Evolutionary conservation across 2,113 vertebrate genomes (phyloP).

Genomic region (Mesembrinibis cayennensis): DNA sequence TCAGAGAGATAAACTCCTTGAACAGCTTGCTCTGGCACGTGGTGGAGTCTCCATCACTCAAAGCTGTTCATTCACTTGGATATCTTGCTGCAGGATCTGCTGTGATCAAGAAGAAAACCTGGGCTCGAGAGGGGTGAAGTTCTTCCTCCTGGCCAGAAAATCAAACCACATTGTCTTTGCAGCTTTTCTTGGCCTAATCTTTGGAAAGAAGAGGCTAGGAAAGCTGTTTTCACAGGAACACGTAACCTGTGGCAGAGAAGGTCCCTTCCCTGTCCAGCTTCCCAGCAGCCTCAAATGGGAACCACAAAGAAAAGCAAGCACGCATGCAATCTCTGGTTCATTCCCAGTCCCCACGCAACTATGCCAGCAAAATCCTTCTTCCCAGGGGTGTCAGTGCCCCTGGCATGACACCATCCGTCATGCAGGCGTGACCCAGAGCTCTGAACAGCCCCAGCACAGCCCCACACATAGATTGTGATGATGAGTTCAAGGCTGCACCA

Average conservation of each 20-base stretch:
- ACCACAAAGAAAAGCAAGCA: neutral
- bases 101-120: neutral
- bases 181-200: neutral
- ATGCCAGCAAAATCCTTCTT: neutral
- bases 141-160: neutral
- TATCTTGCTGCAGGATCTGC: neutral
- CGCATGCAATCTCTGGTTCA: neutral
- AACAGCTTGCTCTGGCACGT: neutral
- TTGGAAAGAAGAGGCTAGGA: neutral
- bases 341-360: fast-evolving
- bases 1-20: neutral
- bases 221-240: neutral
- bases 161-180: neutral
- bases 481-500: neutral
- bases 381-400: too few species aligned
- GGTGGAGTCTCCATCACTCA: neutral
- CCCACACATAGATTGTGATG: neutral
- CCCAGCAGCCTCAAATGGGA: neutral
- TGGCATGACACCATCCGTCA: neutral
- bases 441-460: neutral
- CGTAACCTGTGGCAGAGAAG: neutral
- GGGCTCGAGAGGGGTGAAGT: neutral
- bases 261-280: neutral
- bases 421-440: fast-evolving
- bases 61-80: neutral